Percentiles rank a stretch among this genome's conserved stretches.
Conservation (phyloP, 1,140 invertebrate genomes). For the Pachypeltis micranthus region DNA sequence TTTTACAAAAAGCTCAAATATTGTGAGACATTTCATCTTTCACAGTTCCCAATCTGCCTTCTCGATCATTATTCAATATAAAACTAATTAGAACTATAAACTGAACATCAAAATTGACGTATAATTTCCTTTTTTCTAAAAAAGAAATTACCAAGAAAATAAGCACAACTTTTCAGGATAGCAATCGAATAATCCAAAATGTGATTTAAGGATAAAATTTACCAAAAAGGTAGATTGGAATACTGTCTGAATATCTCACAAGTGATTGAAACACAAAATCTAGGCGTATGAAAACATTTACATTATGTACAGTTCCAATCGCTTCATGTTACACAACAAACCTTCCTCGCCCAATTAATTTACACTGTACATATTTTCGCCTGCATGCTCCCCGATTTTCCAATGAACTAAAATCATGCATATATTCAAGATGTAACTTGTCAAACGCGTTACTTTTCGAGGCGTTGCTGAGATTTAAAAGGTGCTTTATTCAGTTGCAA, state of each 20-base stretch:
- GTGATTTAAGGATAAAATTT: slow-evolving; percentile 12
- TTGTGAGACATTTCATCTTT: slow-evolving; percentile 39
- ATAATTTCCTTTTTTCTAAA: no score
- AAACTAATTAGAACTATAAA: no score
- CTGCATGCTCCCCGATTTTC: slow-evolving; percentile 11
- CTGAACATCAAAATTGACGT: no score
- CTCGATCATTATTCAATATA: slow-evolving; percentile 21
- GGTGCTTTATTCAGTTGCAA: no score
- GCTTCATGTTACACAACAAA: slow-evolving; percentile 5
- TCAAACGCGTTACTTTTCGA: no score
- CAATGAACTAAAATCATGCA: slow-evolving; percentile 2
- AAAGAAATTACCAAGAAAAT: slow-evolving; percentile 14
- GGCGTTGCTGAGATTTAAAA: no score
- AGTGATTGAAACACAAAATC: background rate
- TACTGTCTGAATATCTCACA: slow-evolving; percentile 26
- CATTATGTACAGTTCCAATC: slow-evolving; percentile 15
- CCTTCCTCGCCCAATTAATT: slow-evolving; percentile 7
- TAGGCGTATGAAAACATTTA: background rate
- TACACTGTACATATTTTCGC: slow-evolving; percentile 20
- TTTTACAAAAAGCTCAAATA: background rate
- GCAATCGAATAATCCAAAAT: no score
- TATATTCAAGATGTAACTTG: background rate
- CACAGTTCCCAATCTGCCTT: slow-evolving; percentile 41
- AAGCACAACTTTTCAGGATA: no score
- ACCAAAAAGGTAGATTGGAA: slow-evolving; percentile 45